phyloP scores from a whole-genome alignment of 2,797 vertebrate species.

The Squalus acanthias region DNA sequence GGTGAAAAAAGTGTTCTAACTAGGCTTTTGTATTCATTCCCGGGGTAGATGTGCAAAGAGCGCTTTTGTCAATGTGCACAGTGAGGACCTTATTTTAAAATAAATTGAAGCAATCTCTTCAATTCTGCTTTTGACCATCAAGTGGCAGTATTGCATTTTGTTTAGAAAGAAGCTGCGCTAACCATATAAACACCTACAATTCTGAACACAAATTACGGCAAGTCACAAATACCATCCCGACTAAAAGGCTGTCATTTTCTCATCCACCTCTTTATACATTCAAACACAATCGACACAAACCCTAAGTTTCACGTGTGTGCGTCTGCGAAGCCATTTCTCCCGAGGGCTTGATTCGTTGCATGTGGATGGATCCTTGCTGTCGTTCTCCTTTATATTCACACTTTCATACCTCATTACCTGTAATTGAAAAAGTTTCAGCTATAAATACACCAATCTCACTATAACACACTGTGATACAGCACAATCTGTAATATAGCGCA shows the following conservation, averaged over 20 bases:
- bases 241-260: not conserved
- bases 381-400: slow-evolving; percentile 69
- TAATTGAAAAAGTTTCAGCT: slow-evolving; percentile 37
- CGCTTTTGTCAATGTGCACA: not conserved
- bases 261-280: not conserved
- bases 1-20: not conserved
- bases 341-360: slow-evolving; percentile 79
- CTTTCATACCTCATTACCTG: slow-evolving; percentile 91
- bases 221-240: not conserved
- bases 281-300: slow-evolving; percentile 52
- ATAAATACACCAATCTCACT: not conserved
- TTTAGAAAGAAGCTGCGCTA: not conserved
- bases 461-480: not conserved
- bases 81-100: not conserved
- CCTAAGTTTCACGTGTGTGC: slow-evolving; percentile 92
- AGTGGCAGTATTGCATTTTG: not conserved
- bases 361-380: slow-evolving; percentile 64
- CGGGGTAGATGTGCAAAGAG: not conserved
- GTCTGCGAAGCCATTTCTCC: slow-evolving; percentile 92
- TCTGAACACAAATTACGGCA: not conserved
- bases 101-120: not conserved
- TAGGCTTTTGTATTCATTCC: not conserved
- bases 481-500: not conserved
- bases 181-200: not conserved
- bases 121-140: slow-evolving; percentile 11